Conservation (phyloP, 2,888 invertebrate genomes). For the Heliconius erato region DNA sequence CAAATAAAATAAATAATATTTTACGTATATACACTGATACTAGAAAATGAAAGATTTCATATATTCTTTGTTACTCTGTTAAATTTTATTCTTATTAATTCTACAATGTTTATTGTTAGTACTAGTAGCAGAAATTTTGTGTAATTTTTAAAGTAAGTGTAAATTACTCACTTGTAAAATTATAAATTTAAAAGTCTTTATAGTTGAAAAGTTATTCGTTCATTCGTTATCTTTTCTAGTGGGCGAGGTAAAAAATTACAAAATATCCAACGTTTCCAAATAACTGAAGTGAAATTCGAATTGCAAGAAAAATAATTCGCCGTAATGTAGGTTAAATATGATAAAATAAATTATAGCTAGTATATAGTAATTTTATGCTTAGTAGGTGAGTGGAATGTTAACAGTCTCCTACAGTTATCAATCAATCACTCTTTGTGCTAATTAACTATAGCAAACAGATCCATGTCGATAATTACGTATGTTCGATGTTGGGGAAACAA, state of each 20-base stretch:
- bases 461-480: conserved; percentile 13
- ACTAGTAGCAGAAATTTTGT: too few species aligned
- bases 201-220: background rate
- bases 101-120: too few species aligned
- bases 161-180: background rate
- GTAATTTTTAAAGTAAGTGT: background rate
- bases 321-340: conserved; percentile 39
- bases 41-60: background rate
- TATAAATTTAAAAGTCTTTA: background rate
- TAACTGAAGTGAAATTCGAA: conserved; percentile 24
- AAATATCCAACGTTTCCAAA: background rate
- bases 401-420: conserved; percentile 44
- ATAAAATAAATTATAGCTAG: conserved; percentile 39
- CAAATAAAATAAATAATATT: conserved; percentile 2
- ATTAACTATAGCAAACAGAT: conserved; percentile 39
- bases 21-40: background rate
- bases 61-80: too few species aligned
- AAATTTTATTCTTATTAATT: too few species aligned
- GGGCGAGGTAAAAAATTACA: background rate
- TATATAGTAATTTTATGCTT: conserved; percentile 43
- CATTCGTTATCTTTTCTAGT: background rate
- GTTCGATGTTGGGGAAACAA: background rate
- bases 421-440: conserved; percentile 49
- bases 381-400: conserved; percentile 48
- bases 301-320: conserved; percentile 24